Percentiles rank a stretch among this genome's conserved stretches.
phyloP scores from a whole-genome alignment of 2,888 invertebrate species.

The Sarcophaga variegata region DNA sequence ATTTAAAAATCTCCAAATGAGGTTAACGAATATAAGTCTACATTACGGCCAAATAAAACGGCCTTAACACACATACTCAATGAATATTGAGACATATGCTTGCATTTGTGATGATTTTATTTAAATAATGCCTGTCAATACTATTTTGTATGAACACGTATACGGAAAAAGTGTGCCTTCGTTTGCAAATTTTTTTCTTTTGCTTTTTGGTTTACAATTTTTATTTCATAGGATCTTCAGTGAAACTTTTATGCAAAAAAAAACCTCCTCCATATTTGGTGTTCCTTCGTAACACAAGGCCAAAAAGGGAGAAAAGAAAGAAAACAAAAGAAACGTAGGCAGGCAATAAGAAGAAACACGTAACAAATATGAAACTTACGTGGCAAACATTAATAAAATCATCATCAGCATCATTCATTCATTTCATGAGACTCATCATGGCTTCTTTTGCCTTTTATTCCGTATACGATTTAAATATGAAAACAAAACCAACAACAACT shows the following conservation, averaged over 20 bases:
- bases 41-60: background rate
- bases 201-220: no score
- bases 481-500: background rate
- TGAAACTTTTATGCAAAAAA: background rate
- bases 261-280: no score
- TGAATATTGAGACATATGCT: background rate
- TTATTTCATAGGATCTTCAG: no score
- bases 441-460: background rate
- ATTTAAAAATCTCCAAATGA: no score
- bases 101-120: background rate
- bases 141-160: background rate
- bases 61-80: background rate
- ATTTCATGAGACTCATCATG: background rate
- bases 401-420: conserved; percentile 36
- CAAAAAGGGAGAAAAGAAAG: no score
- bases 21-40: no score
- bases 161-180: no score
- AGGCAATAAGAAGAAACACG: conserved; percentile 58
- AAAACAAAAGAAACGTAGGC: conserved; percentile 4
- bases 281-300: no score
- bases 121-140: background rate
- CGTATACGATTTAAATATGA: background rate
- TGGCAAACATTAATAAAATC: conserved; percentile 65
- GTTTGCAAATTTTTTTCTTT: background rate
- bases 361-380: conserved; percentile 66